Percentiles rank a stretch among this genome's conserved stretches.
Conservation (phyloP, 64 coral and sea anemone genomes). For the Montipora efflorescens region DNA sequence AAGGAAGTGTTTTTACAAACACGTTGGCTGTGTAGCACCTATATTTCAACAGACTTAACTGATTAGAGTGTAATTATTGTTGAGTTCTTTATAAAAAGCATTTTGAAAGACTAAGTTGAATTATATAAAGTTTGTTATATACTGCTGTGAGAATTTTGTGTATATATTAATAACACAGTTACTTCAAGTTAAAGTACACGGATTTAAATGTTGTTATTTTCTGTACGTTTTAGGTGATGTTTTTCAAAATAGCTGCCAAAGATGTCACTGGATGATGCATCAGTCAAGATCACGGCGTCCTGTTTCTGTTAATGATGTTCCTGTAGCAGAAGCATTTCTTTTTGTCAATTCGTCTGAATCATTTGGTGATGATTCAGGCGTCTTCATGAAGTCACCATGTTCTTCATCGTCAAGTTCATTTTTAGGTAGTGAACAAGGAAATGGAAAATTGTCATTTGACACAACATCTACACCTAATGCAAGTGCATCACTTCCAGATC, state of each 20-base stretch:
- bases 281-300: slow-evolving; percentile 2
- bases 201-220: neutral
- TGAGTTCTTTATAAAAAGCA: no score
- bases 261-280: neutral
- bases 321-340: neutral
- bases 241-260: neutral
- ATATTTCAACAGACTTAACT: no score
- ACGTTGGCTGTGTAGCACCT: no score
- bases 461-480: neutral
- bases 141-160: no score
- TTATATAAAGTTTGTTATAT: no score
- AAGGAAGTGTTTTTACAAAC: no score
- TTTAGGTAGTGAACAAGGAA: neutral
- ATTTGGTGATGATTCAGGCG: neutral
- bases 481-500: neutral
- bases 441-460: neutral
- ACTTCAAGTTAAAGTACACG: no score
- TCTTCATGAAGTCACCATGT: neutral
- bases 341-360: neutral
- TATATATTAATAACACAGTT: no score
- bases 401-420: slow-evolving; percentile 22
- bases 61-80: no score
- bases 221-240: neutral
- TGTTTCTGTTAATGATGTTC: slow-evolving; percentile 21
- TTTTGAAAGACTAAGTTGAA: no score